Conservation (phyloP, 2,888 invertebrate genomes). For the Lasioglossum morio region DNA sequence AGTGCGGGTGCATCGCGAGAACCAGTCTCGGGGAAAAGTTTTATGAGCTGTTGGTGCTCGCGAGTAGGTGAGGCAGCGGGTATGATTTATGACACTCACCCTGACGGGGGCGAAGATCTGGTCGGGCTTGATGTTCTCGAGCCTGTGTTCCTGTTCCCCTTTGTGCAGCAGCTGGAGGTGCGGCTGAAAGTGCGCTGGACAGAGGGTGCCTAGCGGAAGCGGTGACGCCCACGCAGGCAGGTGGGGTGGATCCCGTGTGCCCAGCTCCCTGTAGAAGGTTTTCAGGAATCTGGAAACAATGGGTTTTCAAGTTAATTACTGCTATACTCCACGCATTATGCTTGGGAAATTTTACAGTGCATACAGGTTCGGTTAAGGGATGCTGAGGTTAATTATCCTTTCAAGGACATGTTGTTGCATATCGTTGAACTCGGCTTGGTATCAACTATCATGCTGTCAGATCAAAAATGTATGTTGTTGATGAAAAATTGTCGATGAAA, state of each 20-base stretch:
- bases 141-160: conserved; percentile 80
- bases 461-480: no score
- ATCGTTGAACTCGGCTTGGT: no score
- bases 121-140: conserved; percentile 83
- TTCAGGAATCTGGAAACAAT: conserved; percentile 83
- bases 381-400: no score
- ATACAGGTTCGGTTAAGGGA: no score
- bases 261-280: conserved; percentile 85
- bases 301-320: conserved; percentile 21
- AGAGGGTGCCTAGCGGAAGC: conserved; percentile 85
- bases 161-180: conserved; percentile 84
- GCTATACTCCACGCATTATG: neutral
- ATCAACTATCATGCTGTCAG: no score
- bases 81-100: conserved; percentile 80
- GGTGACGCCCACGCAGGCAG: conserved; percentile 85
- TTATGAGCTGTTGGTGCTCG: conserved; percentile 9
- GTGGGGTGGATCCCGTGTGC: conserved; percentile 84
- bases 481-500: no score
- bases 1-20: conserved; percentile 6
- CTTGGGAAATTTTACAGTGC: no score
- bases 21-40: conserved; percentile 33
- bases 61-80: neutral
- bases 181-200: conserved; percentile 86
- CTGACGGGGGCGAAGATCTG: conserved; percentile 85
- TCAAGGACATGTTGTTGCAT: no score